Evolutionary conservation across 2,113 vertebrate species (phyloP).

Genomic region (Chloroceryle aenea): DNA sequence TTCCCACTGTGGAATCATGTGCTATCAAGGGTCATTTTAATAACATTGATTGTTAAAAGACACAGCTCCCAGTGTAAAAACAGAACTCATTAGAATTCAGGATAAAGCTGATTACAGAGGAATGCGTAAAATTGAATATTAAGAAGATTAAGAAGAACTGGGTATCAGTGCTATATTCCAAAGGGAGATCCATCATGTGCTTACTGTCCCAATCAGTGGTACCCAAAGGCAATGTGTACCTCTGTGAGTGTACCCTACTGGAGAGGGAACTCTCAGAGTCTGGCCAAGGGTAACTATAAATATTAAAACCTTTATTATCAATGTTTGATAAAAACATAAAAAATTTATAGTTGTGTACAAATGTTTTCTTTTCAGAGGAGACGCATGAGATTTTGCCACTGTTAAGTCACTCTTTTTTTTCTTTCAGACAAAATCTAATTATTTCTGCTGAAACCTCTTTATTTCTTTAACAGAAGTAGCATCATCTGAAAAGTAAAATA

Average conservation of each 20-base stretch:
- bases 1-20: conserved; percentile 11
- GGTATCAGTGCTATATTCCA: conserved; percentile 49
- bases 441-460: conserved; percentile 36
- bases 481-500: neutral
- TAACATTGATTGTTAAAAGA: conserved; percentile 70
- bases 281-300: conserved; percentile 81
- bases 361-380: conserved; percentile 55
- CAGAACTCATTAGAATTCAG: conserved; percentile 69
- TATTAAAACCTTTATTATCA: conserved; percentile 82
- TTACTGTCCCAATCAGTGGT: conserved; percentile 66
- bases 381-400: conserved; percentile 43
- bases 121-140: conserved; percentile 62
- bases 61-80: conserved; percentile 42
- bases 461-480: neutral
- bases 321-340: conserved; percentile 79
- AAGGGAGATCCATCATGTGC: conserved; percentile 53
- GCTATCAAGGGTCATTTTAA: conserved; percentile 68
- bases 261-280: conserved; percentile 59
- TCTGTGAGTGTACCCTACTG: conserved; percentile 32
- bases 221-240: conserved; percentile 75
- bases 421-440: conserved; percentile 59
- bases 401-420: neutral
- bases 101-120: conserved; percentile 69
- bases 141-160: conserved; percentile 71
- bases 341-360: conserved; percentile 75